Evolutionary conservation across 2,113 vertebrate genomes (phyloP).

Genomic region (Stomatorhinus ivindoensis): DNA sequence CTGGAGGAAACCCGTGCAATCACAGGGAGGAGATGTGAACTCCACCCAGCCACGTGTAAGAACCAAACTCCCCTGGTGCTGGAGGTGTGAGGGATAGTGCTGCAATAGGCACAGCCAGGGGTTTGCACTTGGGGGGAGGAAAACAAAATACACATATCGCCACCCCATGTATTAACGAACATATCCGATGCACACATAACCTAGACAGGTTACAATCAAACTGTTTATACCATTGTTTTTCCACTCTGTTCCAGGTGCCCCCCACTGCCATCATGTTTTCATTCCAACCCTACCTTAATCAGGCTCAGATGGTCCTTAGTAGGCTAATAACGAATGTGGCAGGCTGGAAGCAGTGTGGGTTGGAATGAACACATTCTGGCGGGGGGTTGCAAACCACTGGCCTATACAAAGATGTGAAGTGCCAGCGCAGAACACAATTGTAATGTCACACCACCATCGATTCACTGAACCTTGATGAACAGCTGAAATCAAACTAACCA

Average conservation of each 20-base stretch:
- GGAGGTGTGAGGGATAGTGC: background rate
- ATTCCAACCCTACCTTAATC: background rate
- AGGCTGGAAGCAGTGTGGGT: no score
- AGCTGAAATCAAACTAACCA: background rate
- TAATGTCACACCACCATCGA: background rate
- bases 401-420: background rate
- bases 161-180: background rate
- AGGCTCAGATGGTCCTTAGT: background rate
- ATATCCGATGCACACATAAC: background rate
- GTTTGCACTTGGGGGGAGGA: background rate
- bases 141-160: background rate
- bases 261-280: background rate
- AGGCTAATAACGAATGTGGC: background rate
- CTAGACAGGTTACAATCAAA: background rate
- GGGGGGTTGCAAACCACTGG: background rate
- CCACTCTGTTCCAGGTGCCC: background rate
- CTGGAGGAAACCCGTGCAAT: background rate
- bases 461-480: background rate
- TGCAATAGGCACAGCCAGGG: background rate
- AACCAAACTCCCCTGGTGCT: background rate
- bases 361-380: no score
- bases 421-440: background rate
- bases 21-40: background rate
- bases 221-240: background rate
- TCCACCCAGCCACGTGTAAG: background rate